phyloP scores from a whole-genome alignment of 2,113 vertebrate species.

The Oncorhynchus nerka region DNA sequence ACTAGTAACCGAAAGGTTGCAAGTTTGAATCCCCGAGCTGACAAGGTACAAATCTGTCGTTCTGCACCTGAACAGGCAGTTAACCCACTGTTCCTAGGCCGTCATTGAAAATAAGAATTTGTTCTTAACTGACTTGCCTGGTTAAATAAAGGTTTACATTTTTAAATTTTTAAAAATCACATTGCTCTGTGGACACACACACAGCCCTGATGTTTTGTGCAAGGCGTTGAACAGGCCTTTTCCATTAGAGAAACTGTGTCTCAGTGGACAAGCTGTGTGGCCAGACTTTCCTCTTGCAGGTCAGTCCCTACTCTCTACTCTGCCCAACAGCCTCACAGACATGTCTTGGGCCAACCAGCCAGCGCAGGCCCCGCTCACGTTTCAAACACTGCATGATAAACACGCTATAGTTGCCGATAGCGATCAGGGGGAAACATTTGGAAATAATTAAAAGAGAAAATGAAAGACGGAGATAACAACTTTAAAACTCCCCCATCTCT shows the following conservation, averaged over 20 bases:
- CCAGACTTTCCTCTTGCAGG: no score
- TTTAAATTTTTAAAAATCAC: no score
- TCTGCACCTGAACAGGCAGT: no score
- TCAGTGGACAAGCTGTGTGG: no score
- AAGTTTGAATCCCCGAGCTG: no score
- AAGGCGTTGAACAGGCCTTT: slow-evolving; percentile 37
- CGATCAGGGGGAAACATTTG: slow-evolving; percentile 66
- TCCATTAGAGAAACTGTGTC: slow-evolving; percentile 36
- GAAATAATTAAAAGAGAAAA: slow-evolving; percentile 61
- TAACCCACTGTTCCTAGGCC: no score
- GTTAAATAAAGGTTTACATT: no score
- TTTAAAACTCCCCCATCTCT: no score
- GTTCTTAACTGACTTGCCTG: no score
- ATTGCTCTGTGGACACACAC: neutral
- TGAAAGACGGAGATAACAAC: slow-evolving; percentile 16
- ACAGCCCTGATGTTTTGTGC: neutral
- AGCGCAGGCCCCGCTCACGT: slow-evolving; percentile 21
- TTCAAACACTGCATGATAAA: slow-evolving; percentile 49
- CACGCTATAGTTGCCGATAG: slow-evolving; percentile 41
- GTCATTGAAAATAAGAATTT: no score
- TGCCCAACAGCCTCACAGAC: neutral
- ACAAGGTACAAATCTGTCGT: no score
- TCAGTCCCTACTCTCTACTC: slow-evolving; percentile 24
- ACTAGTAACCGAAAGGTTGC: no score
- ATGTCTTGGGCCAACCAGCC: slow-evolving; percentile 37